Evolutionary conservation across 2,113 vertebrate species (phyloP).

Genomic region (Gopherus flavomarginatus): DNA sequence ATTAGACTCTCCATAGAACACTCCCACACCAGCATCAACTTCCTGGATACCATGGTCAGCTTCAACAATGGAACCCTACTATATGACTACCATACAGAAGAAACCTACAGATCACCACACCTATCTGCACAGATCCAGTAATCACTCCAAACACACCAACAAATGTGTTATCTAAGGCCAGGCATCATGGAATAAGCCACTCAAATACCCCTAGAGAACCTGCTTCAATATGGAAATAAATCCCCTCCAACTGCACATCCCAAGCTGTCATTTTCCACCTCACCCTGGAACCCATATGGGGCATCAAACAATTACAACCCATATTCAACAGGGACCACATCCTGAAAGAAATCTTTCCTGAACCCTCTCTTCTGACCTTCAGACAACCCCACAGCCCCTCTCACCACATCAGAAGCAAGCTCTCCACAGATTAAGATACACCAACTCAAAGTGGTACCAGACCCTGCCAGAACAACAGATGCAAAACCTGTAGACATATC

Average conservation of each 20-base stretch:
- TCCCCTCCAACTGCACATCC: neutral
- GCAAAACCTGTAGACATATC: neutral
- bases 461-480: neutral
- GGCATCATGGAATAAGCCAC: neutral
- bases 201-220: neutral
- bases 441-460: neutral
- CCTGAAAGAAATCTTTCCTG: neutral
- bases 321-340: neutral
- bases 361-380: neutral
- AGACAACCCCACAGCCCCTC: neutral
- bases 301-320: neutral
- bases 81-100: neutral
- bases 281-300: neutral
- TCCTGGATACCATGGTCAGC: neutral
- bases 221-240: neutral
- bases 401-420: neutral
- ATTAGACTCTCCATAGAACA: neutral
- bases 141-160: neutral
- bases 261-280: neutral
- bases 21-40: neutral
- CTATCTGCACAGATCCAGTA: neutral
- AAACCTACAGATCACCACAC: neutral
- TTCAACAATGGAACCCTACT: neutral
- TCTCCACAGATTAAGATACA: neutral
- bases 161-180: neutral